A percentile compares a stretch with the other conserved stretches of the same genome.
Conservation (phyloP, 92 coral and sea anemone genomes). For the Paramuricea clavata region DNA sequence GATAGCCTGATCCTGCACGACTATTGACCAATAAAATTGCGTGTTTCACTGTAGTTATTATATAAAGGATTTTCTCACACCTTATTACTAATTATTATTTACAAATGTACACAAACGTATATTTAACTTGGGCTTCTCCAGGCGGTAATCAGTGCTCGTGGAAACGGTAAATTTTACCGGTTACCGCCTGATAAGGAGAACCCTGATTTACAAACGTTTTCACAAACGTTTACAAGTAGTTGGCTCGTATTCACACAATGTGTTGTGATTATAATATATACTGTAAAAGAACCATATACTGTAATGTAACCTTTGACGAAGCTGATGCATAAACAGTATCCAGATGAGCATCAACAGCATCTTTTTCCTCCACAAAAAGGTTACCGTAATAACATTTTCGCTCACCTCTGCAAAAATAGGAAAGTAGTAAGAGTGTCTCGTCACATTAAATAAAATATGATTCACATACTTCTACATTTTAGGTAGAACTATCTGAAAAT, state of each 20-base stretch:
- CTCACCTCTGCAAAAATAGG: constrained; percentile 31
- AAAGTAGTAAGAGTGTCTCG: neutral
- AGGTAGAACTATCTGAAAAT: neutral
- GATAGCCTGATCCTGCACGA: too few relatives aligned
- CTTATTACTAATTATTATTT: too few relatives aligned
- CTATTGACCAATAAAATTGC: too few relatives aligned
- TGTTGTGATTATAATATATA: neutral
- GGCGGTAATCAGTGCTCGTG: too few relatives aligned
- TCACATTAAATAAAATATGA: neutral
- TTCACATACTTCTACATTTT: neutral
- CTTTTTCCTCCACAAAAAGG: constrained; percentile 26
- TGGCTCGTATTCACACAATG: neutral
- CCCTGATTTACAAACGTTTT: too few relatives aligned
- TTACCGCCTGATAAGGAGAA: too few relatives aligned
- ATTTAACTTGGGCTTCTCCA: too few relatives aligned
- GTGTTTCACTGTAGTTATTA: too few relatives aligned
- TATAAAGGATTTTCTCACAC: too few relatives aligned
- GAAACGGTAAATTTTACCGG: too few relatives aligned
- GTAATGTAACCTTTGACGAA: neutral
- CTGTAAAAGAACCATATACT: neutral
- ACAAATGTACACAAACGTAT: too few relatives aligned
- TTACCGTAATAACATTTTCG: constrained; percentile 31
- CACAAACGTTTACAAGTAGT: neutral
- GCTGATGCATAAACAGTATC: constrained; percentile 3
- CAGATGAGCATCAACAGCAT: constrained; percentile 19